Percentiles rank a stretch among this genome's conserved stretches.
These are phyloP conservation scores for Diacarnus erythraeanus DNA, from an alignment of 37 sponge, comb jelly and placozoan genomes.

Conservation along the genomic window DNA sequence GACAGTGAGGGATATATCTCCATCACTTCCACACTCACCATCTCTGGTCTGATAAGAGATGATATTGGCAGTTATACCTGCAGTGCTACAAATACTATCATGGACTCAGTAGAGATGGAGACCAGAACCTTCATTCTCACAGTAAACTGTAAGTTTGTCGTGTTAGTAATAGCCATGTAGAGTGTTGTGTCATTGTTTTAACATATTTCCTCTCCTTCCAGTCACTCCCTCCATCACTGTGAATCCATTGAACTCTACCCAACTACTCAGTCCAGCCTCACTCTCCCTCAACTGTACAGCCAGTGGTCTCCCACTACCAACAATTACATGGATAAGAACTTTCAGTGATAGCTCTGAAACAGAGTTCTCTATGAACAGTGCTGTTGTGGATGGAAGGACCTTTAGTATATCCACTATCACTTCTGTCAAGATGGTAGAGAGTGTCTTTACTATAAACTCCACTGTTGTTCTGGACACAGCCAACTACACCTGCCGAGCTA, in stretches of 20 bases:
- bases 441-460: slow-evolving; percentile 23
- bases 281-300: slow-evolving; percentile 36
- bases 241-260: background rate
- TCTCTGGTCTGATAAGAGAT: background rate
- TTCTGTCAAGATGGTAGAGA: slow-evolving; percentile 5
- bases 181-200: background rate
- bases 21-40: slow-evolving; percentile 16
- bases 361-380: background rate
- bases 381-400: background rate
- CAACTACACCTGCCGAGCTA: slow-evolving; percentile 38
- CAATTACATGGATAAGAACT: slow-evolving; percentile 35
- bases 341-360: slow-evolving; percentile 3
- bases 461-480: slow-evolving; percentile 28
- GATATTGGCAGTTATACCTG: slow-evolving; percentile 61
- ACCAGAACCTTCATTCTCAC: slow-evolving; percentile 4
- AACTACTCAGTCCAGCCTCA: background rate
- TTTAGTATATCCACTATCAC: background rate
- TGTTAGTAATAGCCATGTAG: background rate
- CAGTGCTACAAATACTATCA: slow-evolving; percentile 20
- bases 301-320: slow-evolving; percentile 40
- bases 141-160: slow-evolving; percentile 36
- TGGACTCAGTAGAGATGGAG: too few species aligned
- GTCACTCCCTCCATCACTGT: slow-evolving; percentile 11
- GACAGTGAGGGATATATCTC: background rate
- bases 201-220: background rate